Percentiles rank a stretch among this genome's conserved stretches.
Conservation (phyloP, 2,797 vertebrate genomes). For the Balearica regulorum region DNA sequence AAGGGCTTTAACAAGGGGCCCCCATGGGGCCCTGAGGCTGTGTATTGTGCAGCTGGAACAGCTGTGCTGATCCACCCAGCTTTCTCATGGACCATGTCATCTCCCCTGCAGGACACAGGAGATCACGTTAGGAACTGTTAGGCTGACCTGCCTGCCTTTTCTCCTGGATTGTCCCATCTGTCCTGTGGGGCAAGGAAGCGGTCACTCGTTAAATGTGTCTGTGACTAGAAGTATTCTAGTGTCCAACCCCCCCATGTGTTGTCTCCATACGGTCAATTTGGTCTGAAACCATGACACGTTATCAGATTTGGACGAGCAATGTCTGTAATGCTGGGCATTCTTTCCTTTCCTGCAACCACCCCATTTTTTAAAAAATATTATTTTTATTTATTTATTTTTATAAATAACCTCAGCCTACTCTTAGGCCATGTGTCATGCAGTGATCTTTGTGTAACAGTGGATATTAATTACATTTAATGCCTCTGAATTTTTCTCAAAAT, state of each 20-base stretch:
- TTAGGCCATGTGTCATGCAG: not conserved
- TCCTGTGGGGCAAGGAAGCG: not conserved
- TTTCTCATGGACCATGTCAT: accelerated
- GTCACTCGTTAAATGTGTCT: not conserved
- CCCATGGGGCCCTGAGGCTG: not conserved
- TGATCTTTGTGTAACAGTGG: not conserved
- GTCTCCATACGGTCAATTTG: not conserved
- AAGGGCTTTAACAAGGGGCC: not conserved
- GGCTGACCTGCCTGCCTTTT: not conserved
- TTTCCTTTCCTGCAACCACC: not conserved
- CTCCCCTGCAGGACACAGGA: not conserved
- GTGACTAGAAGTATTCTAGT: not conserved
- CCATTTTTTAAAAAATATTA: not conserved
- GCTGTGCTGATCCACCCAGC: not conserved
- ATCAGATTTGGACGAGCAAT: accelerated
- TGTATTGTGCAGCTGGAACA: not conserved
- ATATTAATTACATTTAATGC: not conserved
- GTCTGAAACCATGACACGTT: not conserved
- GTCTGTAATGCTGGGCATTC: not conserved
- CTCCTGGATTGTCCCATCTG: not conserved
- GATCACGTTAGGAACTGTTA: not conserved
- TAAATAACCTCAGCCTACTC: not conserved
- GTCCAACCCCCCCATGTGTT: not conserved
- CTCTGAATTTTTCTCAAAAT: not conserved
- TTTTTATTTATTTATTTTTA: not conserved